phyloP scores from a whole-genome alignment of 2,113 vertebrate species.

The Eretmodus cyanostictus region DNA sequence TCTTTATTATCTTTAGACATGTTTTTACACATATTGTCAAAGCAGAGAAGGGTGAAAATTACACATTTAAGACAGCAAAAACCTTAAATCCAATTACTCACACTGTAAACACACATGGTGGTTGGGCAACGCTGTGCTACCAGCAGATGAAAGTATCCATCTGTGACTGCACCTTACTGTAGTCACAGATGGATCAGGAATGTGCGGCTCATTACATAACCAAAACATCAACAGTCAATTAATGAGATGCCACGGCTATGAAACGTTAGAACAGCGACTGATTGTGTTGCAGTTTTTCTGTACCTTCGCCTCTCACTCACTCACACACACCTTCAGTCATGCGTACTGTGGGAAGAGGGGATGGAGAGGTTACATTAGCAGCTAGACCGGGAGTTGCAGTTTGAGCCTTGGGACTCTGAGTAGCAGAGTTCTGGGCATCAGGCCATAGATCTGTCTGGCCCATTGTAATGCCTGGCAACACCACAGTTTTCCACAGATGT shows the following conservation, averaged over 20 bases:
- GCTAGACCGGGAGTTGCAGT: not conserved
- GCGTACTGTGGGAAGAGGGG: not conserved
- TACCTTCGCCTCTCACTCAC: not conserved
- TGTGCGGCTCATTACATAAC: not conserved
- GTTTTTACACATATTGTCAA: not conserved
- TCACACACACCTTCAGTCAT: not conserved
- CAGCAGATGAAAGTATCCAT: constrained; percentile 12
- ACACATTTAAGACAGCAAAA: not conserved
- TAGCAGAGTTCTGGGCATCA: constrained; percentile 32
- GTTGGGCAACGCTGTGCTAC: not conserved
- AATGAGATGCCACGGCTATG: not conserved
- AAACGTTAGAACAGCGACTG: not conserved
- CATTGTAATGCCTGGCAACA: constrained; percentile 11
- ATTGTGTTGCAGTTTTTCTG: not conserved
- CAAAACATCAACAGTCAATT: not conserved
- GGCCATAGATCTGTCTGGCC: constrained; percentile 48
- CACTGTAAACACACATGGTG: constrained; percentile 8
- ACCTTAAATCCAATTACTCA: not conserved
- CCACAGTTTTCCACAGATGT: constrained; percentile 14
- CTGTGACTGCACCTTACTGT: constrained; percentile 16
- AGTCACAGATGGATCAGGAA: constrained; percentile 22
- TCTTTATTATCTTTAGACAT: not conserved
- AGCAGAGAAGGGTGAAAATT: not conserved
- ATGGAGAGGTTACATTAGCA: not conserved
- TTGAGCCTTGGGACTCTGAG: not conserved